Base-by-base conservation (phyloP, 2,797 vertebrate genomes). In the Cryptoblepharus egeriae region DNA sequence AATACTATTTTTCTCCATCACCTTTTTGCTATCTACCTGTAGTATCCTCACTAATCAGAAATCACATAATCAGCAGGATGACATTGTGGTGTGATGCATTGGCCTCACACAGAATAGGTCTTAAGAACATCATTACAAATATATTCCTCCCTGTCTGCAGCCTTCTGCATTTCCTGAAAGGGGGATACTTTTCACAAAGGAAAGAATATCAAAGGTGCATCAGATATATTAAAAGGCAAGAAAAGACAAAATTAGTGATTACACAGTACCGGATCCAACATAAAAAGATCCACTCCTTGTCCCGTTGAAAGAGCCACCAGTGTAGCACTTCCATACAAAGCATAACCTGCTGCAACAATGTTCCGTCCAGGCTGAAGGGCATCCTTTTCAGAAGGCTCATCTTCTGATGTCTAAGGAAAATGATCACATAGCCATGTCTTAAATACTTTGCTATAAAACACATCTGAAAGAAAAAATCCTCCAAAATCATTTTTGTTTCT, bases 331-430 rank as follows among this genome's bases (percentile, higher is more conserved):
- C 98, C 98, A 0, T 99, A 99, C 4, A 99, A 94, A 0, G 98
- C 97, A 42, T 99, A 99, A 35, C 98, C 98, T 0, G 98, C 98
- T 45, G 98, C 98, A 82, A 99, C 98, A 0, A 99, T 99, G 55
- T 95, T 96, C 39, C 94, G 94, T 3, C 98, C 98, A 0, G 94
- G 94, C 92, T 98, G 98, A 28, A 99, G 93, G 78, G 97, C 98
- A 1, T 99, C 98, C 88, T 97, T 92, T 9, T 97, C 97, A 1
- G 94, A 96, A 78, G 97, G 97, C 83, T 98, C 97, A 0, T 88
- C 94, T 0, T 97, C 97, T 35, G 96, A 92, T 49, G 89, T 88
- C 98, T 99, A 92, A 57, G 35, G 81, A 92, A 65, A 88, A 65
- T 70, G 30, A 63, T 4, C 68, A 0, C 18, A n/a, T 28, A 60